A percentile compares a stretch with the other conserved stretches of the same genome.
Conservation (phyloP, 2,113 vertebrate species). For the Eonycteris spelaea region DNA sequence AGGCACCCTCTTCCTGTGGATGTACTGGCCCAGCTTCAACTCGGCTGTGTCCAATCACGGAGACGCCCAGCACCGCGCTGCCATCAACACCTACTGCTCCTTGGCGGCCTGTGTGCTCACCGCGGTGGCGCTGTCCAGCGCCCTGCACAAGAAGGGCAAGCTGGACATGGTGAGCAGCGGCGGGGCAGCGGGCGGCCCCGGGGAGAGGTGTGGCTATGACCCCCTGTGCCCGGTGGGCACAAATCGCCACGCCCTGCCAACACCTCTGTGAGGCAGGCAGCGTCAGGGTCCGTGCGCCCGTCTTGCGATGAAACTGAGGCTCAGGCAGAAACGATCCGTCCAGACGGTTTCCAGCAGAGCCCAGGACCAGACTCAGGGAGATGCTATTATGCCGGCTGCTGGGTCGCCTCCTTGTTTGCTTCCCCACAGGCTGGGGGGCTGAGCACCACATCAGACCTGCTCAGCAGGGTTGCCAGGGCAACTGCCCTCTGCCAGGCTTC, state of each 20-base stretch:
- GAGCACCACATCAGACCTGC: background rate
- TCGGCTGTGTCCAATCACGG: conserved; percentile 90
- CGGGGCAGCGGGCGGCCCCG: accelerated
- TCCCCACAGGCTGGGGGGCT: background rate
- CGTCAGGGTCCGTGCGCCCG: background rate
- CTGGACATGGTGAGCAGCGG: conserved; percentile 92
- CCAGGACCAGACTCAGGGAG: background rate
- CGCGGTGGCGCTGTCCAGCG: conserved; percentile 90
- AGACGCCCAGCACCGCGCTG: conserved; percentile 92
- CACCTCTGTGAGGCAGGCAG: background rate
- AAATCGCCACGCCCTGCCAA: no score
- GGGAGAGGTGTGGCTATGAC: accelerated
- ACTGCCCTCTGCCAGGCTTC: background rate
- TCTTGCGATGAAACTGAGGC: background rate
- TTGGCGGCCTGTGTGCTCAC: conserved; percentile 91
- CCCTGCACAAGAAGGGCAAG: conserved; percentile 91
- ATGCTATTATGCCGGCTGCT: background rate
- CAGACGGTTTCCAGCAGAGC: background rate
- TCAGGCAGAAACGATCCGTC: accelerated
- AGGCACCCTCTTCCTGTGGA: conserved; percentile 97
- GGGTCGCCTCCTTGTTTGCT: accelerated
- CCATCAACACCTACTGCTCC: conserved; percentile 94
- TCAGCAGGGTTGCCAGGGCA: background rate
- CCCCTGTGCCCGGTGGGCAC: background rate
- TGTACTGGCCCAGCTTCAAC: conserved; percentile 99